Evolutionary conservation across 2,113 vertebrate genomes (phyloP), one percentile per base, ranked within the genome.

Genomic region (Mionectes macconnelli): DNA sequence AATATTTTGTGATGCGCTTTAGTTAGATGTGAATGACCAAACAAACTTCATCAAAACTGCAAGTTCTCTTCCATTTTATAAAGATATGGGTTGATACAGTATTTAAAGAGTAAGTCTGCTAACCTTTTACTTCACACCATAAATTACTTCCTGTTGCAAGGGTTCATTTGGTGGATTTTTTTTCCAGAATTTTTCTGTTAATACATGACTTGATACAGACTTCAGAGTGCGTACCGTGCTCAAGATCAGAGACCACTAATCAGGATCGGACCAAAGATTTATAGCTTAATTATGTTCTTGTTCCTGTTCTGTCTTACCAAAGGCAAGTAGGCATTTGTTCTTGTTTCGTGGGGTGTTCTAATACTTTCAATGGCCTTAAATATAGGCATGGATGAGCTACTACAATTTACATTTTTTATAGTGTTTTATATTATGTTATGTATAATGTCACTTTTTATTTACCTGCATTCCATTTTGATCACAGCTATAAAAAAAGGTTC

Each of bases 371-470:
- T 39, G 40, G 53, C 50, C 39, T 83, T 91, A 97, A 94, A 90
- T 74, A 77, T 57, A 62, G 86, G n/a, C 52, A 80, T 35, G 35
- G 44, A 59, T 89, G 56, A 92, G 53, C 39, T 93, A 84, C 57
- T 91, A 69, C 49, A 82, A 91, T 94, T 91, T 94, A 42, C 91
- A 90, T 95, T 94, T 96, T 94, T 91, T 89, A 96, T 95, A 84
- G 74, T n/a, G n/a, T 66, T 81, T 89, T 90, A 74, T 91, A 79
- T 81, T 91, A 62, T 91, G 52, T 94, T 95, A 86, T 53, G 79
- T 63, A 64, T 93, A 96, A 96, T 84, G 86, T 70, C 72, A 94
- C 66, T 94, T 96, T 94, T 96, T 97, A 97, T 97, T 97, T 96
- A 97, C 90, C 90, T 95, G 95, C 62, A 79, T 92, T 96, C 89